phyloP scores from a whole-genome alignment of 2,888 invertebrate species.

The Anthophora plumipes region DNA sequence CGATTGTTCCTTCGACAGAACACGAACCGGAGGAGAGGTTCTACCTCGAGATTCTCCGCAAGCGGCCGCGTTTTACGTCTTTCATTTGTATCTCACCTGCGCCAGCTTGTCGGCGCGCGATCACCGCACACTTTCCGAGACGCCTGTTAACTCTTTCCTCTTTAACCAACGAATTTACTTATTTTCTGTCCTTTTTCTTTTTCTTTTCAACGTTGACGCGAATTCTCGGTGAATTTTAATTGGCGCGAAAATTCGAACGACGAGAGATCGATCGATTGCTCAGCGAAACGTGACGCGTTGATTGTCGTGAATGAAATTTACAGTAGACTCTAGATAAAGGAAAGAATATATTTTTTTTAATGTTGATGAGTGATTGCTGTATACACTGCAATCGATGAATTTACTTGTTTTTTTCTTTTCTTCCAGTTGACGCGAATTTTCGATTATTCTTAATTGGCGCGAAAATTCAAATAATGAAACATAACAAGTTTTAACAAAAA shows the following conservation, averaged over 20 bases:
- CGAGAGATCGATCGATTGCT: neutral
- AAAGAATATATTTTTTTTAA: neutral
- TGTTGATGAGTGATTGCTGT: neutral
- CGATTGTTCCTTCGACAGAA: conserved; percentile 67
- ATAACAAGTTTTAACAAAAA: too few relatives aligned
- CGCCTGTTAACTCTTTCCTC: neutral
- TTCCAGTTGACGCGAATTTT: neutral
- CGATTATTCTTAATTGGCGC: neutral
- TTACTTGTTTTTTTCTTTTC: neutral
- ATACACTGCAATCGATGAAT: neutral
- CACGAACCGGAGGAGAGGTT: conserved; percentile 54
- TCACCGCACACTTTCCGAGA: conserved; percentile 16
- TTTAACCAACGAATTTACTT: neutral
- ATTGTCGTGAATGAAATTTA: too few relatives aligned
- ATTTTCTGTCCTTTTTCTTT: too few relatives aligned
- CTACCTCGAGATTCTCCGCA: conserved; percentile 45
- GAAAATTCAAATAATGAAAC: neutral
- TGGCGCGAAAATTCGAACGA: neutral
- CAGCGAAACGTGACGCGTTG: too few relatives aligned
- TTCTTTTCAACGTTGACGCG: neutral
- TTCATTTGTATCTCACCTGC: conserved; percentile 66
- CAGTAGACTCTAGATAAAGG: neutral
- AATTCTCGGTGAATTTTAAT: neutral
- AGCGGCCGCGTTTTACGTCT: conserved; percentile 56
- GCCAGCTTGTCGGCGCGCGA: conserved; percentile 57